phyloP scores from a whole-genome alignment of 2,888 invertebrate genomes.

The Prenolepis imparis region DNA sequence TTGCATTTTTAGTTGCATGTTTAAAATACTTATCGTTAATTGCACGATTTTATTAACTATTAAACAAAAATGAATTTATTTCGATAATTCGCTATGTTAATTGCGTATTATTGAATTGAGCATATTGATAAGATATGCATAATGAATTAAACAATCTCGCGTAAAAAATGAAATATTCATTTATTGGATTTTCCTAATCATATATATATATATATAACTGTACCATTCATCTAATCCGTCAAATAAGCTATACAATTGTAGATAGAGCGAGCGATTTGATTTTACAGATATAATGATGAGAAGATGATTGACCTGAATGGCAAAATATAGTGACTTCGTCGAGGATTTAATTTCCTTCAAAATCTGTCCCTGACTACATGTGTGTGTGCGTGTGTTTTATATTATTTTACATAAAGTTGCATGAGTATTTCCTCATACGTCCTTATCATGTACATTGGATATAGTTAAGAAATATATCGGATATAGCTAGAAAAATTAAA shows the following conservation, averaged over 20 bases:
- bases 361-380: neutral
- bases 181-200: slow-evolving; percentile 12
- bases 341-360: slow-evolving; percentile 43
- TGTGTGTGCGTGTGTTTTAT: slow-evolving; percentile 8
- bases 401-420: slow-evolving; percentile 5
- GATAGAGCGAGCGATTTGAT: slow-evolving; percentile 80
- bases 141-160: neutral
- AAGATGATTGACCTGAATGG: slow-evolving; percentile 84
- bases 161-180: slow-evolving; percentile 8
- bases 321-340: slow-evolving; percentile 77
- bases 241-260: slow-evolving; percentile 33
- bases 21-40: neutral
- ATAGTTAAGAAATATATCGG: neutral
- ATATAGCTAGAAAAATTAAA: slow-evolving; percentile 17
- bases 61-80: slow-evolving; percentile 3
- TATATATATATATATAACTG: neutral
- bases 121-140: neutral
- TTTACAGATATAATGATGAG: slow-evolving; percentile 84
- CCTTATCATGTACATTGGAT: slow-evolving; percentile 1
- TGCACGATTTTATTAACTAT: slow-evolving; percentile 22
- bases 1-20: neutral
- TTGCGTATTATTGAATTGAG: neutral
- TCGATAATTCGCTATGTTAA: neutral
- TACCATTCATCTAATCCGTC: slow-evolving; percentile 1
- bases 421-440: slow-evolving; percentile 29